Conservation (phyloP, 2,888 invertebrate genomes). For the Falcaria lacertinaria region DNA sequence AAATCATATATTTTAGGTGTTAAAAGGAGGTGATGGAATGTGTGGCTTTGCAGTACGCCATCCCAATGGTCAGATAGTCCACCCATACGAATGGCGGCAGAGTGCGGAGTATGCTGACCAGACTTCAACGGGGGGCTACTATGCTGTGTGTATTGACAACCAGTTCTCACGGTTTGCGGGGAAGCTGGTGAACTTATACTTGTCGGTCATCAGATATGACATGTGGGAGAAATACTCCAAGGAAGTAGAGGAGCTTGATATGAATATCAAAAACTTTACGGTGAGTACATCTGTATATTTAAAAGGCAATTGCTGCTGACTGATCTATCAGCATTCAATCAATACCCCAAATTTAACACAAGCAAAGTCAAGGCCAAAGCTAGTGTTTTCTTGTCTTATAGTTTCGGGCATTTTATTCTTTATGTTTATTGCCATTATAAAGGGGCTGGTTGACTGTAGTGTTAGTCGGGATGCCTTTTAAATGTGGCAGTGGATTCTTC, state of each 20-base stretch:
- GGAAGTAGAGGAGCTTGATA: conserved; percentile 91
- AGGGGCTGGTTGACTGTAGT: no score
- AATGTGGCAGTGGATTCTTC: no score
- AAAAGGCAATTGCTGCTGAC: no score
- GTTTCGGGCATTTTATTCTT: no score
- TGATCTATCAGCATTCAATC: no score
- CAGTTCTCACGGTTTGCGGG: conserved; percentile 95
- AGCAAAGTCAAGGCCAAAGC: no score
- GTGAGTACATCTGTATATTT: conserved; percentile 71
- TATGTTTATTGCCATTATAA: no score
- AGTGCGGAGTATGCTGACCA: conserved; percentile 94
- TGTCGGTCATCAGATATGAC: conserved; percentile 94
- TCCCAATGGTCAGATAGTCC: conserved; percentile 90
- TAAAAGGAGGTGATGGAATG: conserved; percentile 96
- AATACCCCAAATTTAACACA: no score
- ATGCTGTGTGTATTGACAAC: conserved; percentile 94
- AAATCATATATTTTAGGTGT: conserved; percentile 80
- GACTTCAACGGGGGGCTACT: conserved; percentile 89
- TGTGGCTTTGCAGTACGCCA: conserved; percentile 94
- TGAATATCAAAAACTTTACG: conserved; percentile 94
- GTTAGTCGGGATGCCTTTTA: no score
- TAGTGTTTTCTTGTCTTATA: no score
- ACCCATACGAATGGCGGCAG: conserved; percentile 95
- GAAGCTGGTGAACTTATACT: conserved; percentile 92
- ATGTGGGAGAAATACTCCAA: conserved; percentile 95